Conservation (phyloP, 2,888 invertebrate genomes). For the Sarcophaga caerulescens region DNA sequence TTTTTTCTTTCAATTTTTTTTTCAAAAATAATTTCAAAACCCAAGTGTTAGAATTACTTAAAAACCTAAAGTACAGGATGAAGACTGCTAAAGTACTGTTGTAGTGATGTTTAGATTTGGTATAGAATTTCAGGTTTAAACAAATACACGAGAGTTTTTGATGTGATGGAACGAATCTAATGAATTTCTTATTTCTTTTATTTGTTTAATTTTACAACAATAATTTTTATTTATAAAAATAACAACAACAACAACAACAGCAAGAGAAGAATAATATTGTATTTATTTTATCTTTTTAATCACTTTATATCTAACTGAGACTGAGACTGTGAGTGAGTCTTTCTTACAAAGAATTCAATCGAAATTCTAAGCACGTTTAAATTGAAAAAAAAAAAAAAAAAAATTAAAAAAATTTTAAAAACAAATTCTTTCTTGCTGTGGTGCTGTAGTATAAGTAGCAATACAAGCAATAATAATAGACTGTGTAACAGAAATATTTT, state of each 20-base stretch:
- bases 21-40: slow-evolving; percentile 18
- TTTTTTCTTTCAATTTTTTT: too few species aligned
- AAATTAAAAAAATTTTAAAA: too few species aligned
- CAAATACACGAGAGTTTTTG: background rate
- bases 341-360: slow-evolving; percentile 32
- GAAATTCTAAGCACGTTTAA: slow-evolving; percentile 59
- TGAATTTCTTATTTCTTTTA: slow-evolving; percentile 32
- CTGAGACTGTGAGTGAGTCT: background rate
- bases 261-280: too few species aligned
- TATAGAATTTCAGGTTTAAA: background rate
- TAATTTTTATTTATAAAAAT: background rate
- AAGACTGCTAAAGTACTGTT: background rate
- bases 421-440: slow-evolving; percentile 29
- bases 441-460: background rate
- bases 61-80: slow-evolving; percentile 29
- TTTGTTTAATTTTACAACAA: slow-evolving; percentile 23
- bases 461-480: background rate
- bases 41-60: slow-evolving; percentile 35
- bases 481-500: background rate
- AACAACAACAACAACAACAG: slow-evolving; percentile 12
- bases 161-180: slow-evolving; percentile 59
- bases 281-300: slow-evolving; percentile 42
- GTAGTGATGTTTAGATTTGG: background rate
- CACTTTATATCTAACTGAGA: background rate
- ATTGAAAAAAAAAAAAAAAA: slow-evolving; percentile 38